phyloP scores from a whole-genome alignment of 2,888 invertebrate species.

The Luffia ferchaultella region DNA sequence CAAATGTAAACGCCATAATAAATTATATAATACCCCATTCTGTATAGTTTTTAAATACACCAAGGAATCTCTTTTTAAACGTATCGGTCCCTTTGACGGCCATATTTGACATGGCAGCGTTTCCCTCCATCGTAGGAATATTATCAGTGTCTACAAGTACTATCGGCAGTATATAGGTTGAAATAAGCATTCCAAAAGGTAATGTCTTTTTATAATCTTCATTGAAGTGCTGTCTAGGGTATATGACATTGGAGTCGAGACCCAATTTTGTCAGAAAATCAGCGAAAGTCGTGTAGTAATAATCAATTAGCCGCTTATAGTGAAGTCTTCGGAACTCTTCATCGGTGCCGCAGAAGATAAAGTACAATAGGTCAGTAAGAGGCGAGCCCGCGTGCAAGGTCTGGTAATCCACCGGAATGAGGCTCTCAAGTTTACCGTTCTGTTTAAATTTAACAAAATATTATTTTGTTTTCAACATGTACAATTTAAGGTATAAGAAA shows the following conservation, averaged over 20 bases:
- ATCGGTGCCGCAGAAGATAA: slow-evolving; percentile 24
- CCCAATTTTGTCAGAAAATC: slow-evolving; percentile 16
- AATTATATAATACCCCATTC: neutral
- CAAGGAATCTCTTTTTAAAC: neutral
- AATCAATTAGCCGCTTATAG: slow-evolving; percentile 19
- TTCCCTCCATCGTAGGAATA: slow-evolving; percentile 13
- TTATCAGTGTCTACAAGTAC: slow-evolving; percentile 11
- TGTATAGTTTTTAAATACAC: neutral
- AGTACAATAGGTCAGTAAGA: slow-evolving; percentile 21
- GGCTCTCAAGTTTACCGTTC: slow-evolving; percentile 18
- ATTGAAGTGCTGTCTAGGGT: slow-evolving; percentile 20
- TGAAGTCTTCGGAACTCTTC: slow-evolving; percentile 21
- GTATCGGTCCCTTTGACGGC: neutral
- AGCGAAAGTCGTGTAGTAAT: slow-evolving; percentile 22
- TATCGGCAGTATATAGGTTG: slow-evolving; percentile 8
- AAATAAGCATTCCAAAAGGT: slow-evolving; percentile 15
- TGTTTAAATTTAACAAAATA: slow-evolving; percentile 9
- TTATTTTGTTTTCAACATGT: neutral
- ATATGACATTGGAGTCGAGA: slow-evolving; percentile 19
- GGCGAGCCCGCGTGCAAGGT: slow-evolving; percentile 16
- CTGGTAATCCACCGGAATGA: slow-evolving; percentile 23
- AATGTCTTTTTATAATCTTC: slow-evolving; percentile 20
- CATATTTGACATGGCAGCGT: neutral
- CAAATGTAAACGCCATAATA: neutral
- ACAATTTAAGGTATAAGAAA: neutral